These are phyloP conservation scores for Thecophora atra DNA, from an alignment of 2,888 invertebrate genomes.

Conservation along the genomic window DNA sequence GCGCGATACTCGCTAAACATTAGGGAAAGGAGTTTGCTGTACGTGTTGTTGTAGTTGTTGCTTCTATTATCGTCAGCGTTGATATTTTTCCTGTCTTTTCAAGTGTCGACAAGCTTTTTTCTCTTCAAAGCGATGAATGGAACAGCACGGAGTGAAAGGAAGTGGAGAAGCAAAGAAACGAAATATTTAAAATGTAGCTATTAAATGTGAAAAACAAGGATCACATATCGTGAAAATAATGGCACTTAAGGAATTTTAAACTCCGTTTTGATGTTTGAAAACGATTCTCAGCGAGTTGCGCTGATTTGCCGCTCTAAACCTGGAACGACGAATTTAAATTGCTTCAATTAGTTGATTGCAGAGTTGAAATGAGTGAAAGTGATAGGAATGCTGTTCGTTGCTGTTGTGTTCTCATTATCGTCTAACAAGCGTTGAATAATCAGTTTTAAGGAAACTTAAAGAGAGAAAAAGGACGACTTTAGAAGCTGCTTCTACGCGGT, in stretches of 20 bases:
- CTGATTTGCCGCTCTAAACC: background rate
- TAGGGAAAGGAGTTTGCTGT: background rate
- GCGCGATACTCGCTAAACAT: background rate
- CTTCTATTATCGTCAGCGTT: background rate
- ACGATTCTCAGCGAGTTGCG: background rate
- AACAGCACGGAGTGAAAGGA: background rate
- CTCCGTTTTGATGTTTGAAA: background rate
- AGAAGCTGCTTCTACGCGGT: no score
- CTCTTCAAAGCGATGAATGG: background rate
- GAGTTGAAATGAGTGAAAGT: background rate
- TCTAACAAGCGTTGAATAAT: no score
- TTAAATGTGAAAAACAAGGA: background rate
- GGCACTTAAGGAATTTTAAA: conserved; percentile 4
- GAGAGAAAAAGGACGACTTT: no score
- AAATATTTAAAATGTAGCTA: background rate
- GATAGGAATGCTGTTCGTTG: background rate
- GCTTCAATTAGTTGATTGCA: conserved; percentile 1
- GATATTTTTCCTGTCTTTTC: background rate
- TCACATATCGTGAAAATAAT: conserved; percentile 26
- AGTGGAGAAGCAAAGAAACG: background rate
- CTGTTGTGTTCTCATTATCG: background rate
- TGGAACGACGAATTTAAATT: background rate
- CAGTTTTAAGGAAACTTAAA: no score
- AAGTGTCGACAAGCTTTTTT: background rate
- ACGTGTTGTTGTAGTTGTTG: background rate